Base-by-base conservation (phyloP, 2,797 vertebrate genomes). In the Tiaroga cobitis region DNA sequence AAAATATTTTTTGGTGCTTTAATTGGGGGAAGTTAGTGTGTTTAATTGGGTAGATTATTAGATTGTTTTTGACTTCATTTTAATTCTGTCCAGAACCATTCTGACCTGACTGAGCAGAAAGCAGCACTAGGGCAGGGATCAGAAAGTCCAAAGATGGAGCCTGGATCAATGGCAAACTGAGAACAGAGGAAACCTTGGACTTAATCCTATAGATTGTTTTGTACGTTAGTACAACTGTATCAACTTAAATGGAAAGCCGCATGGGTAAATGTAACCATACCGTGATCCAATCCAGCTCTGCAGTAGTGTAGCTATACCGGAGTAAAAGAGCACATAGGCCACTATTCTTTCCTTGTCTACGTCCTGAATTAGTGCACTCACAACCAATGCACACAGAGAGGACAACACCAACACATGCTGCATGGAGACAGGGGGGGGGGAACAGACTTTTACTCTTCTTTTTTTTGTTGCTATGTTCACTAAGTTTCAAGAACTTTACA, bases 101-200 rank as follows among this genome's bases (percentile, higher is more conserved):
- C 72, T 81, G 46, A 90, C 89, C 84, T 65, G 87, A 32, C 51
- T 81, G 80, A 34, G 75, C 21, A 59, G 88, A 90, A 88, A 90
- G 94, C 86, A 97, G 89, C 84, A 95, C 91, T 85, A 96, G 75
- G 70, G 95, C 95, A 51, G 96, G 95, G 73, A 96, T 90, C 81
- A 97, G 92, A 87, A 95, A 95, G 89, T 97, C 96, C 1, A 97
- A 93, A 29, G 96, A 95, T 7, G 96, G 95, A 82, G 95, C 94
- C 84, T 97, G 96, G 82, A 96, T 87, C 87, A 97, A 90, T 0
- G 96, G 96, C 68, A 97, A 85, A 89, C 96, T 97, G 88, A 86
- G 86, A 18, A 73, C 59, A 80, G 37, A 32, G 29, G 19, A 49
- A 24, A 87, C 9, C 81, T 43, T 37, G 19, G 2, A 68, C 49